Percentiles rank a stretch among this genome's conserved stretches.
Evolutionary conservation across 2,797 vertebrate genomes (phyloP).

Genomic region (Heterohyrax brucei): DNA sequence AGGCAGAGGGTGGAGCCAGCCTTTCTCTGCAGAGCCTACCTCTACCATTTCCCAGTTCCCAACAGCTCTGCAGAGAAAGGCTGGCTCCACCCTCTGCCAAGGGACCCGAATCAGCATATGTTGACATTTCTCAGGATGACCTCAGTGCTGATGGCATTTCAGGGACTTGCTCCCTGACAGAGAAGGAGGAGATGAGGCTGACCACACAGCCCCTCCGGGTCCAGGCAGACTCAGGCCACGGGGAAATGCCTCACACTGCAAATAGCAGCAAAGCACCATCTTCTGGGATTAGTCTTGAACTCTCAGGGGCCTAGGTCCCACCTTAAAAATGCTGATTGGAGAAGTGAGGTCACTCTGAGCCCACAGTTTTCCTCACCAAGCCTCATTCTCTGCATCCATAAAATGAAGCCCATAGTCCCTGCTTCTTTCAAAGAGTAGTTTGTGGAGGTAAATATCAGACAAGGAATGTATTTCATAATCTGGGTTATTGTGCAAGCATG

Average conservation of each 20-base stretch:
- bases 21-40: too few relatives aligned
- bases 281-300: neutral
- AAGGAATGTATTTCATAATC: neutral
- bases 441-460: neutral
- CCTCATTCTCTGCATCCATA: neutral
- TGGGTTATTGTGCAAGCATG: neutral
- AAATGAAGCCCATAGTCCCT: neutral
- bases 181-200: slow-evolving; percentile 15
- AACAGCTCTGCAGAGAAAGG: slow-evolving; percentile 49
- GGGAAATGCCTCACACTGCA: slow-evolving; percentile 6
- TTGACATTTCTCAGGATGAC: slow-evolving; percentile 84
- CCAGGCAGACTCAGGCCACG: slow-evolving; percentile 8
- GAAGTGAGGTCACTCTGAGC: neutral
- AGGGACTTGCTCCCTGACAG: slow-evolving; percentile 68
- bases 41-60: too few relatives aligned
- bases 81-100: slow-evolving; percentile 59
- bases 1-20: too few relatives aligned
- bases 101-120: slow-evolving; percentile 74
- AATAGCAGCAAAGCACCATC: neutral
- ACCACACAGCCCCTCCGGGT: slow-evolving; percentile 48
- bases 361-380: neutral
- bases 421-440: neutral
- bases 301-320: neutral
- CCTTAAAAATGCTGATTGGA: neutral
- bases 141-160: slow-evolving; percentile 79